Evolutionary conservation across 2,113 vertebrate genomes (phyloP), one percentile per base, ranked within the genome.

Genomic region (Lampris incognitus): DNA sequence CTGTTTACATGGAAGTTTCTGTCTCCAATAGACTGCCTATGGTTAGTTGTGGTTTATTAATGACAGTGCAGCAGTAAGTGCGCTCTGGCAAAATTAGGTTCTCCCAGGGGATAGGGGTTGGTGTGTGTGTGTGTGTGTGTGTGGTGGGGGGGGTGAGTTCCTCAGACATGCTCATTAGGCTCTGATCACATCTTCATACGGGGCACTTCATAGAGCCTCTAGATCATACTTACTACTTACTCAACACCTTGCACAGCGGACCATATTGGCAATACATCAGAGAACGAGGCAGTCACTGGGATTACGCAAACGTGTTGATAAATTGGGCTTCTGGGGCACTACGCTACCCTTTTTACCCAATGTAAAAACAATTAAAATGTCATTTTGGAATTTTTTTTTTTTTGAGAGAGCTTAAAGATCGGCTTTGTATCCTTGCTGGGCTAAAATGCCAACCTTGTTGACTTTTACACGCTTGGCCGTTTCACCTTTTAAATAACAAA

Each of bases 161-260:
- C 84, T 77, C 79, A 46, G 50, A 67, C 79, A 75, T 70, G 61
- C 72, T 85, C 79, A 79, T 82, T 85, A 85, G 57, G 58, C 66
- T 81, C 48, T 80, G 73, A 72, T 85, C 68, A 72, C 52, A 51
- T 46, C 5, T 55, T 54, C 11, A 46, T 60, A 59, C 69, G 9
- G 38, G 65, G 4, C 38, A 41, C 11, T 50, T 58, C 68, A 59
- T 49, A 55, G 37, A 11, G 65, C 65, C 38, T 68, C 38, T 56
- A 52, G 66, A 42, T 68, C 50, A 56, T 36, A 61, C 11, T 24
- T 6, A 46, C 66, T 55, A 68, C 36, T 4, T 51, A 11, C 55
- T 57, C 55, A 3, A 8, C 56, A 58, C 56, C 56, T 58, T 58
- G 56, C 4, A 37, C 36, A 58, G 36, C 5, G 38, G 6, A 57